Base-by-base conservation (phyloP, 1,140 invertebrate genomes). In the Venustaconcha ellipsiformis region DNA sequence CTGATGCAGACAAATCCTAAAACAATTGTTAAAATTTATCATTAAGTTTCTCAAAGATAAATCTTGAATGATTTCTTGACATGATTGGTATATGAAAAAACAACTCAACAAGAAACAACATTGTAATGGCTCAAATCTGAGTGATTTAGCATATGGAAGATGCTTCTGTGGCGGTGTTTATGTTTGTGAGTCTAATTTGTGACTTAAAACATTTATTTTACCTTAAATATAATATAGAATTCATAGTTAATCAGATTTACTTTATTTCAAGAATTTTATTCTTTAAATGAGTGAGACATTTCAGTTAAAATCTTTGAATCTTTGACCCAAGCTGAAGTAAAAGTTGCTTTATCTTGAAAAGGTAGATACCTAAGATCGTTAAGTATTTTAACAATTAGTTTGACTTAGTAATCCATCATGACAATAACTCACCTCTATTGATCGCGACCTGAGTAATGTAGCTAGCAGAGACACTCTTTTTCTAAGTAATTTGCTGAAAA, bases 391-490 rank as follows among this genome's bases (percentile, higher is more conserved):
- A 23, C 18, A 66, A 30, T 17, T 17, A 17, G n/a, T 66, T 23
- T 23, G 12, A 14, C 6, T 17, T 57, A 37, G 8, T 12, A 2
- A 26, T 37, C 37, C 8, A 56, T 71, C 13, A 57, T 15, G n/a
- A 56, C 17, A 59, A 62, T 58, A 57, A 62, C 77, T 59, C 78
- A 89, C 88, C 83, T 84, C 67, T 66, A 82, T 68, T 48, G 84
- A 78, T 62, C 88, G 69, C 18, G 84, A 64, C 60, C 87, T 73
- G n/a, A 89, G 76, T 48, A 87, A 88, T 26, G 87, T 83, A 14
- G 82, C 87, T n/a, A 77, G 86, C 15, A 89, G 77, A 57, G 78
- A 80, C 18, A 88, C 79, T 66, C 88, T 78, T 73, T 89, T 89
- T 60, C 80, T 76, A 11, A 89, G 70, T 56, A 89, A 63, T 74